Base-by-base conservation (phyloP, 2,888 invertebrate species). In the Chymomyza fuscimana region DNA sequence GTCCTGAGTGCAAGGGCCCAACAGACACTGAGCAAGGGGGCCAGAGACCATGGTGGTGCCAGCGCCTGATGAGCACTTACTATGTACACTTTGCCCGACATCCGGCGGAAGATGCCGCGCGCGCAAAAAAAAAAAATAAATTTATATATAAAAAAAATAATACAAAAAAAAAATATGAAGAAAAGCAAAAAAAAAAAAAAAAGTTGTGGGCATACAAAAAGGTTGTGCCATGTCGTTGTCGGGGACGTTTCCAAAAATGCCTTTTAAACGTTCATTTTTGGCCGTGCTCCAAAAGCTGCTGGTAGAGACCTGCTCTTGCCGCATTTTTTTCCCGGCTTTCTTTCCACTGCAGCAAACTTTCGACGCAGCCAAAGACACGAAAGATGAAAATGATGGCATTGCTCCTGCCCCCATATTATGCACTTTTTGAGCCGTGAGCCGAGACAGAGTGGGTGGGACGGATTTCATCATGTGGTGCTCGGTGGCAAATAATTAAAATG, bases 1-100 rank as follows among this genome's bases (percentile, higher is more conserved):
- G 72, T 77, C 79, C 67, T 73, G 76, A 73, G 71, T 74, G 70
- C 64, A 80, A 32, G 80, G 80, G 70, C 19, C 60, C 58, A 52
- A 16, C 66, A 52, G 52, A 4, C 22, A 6, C 16, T 16, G 58
- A 16, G 10, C 6, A 0, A 46, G 15, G 29, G 5, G 16, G 16
- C 32, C 32, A 32, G 32, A 32, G 32, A 32, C 32, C 32, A 32
- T 32, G 7, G 5, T 32, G 32, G 32, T 32, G 32, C 32, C 32
- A 32, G 54, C 7, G 22, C 22, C 67, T 67, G 62, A 62, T 61
- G 67, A 80, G 76, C 81, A 80, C 80, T 80, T 78, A 74, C 66
- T 72, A 77, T 81, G 73, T 80, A 78, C 76, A 77, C 81, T 78
- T 74, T 73, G 72, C 78, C 40, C 74, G 71, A 78, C 81, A 80